Percentiles rank a stretch among this genome's conserved stretches.
phyloP scores from a whole-genome alignment of 2,113 vertebrate genomes.

The Lethenteron reissneri region DNA sequence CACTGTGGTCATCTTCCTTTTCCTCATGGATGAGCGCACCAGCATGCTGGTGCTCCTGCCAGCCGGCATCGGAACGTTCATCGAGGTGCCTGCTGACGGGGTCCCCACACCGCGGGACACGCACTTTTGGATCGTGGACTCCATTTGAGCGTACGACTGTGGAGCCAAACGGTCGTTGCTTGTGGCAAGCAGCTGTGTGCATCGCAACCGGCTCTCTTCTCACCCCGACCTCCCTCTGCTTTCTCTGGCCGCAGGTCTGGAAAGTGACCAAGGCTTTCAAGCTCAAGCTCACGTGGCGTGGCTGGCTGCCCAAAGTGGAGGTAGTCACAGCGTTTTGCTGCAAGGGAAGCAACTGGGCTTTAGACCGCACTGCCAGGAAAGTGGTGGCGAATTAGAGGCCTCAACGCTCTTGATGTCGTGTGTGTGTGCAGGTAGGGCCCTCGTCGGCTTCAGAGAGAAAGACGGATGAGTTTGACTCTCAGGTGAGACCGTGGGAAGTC shows the following conservation, averaged over 20 bases:
- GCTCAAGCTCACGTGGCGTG: slow-evolving; percentile 54
- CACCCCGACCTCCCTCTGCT: too few species aligned
- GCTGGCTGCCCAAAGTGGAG: slow-evolving; percentile 40
- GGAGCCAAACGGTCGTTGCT: too few species aligned
- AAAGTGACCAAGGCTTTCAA: slow-evolving; percentile 87
- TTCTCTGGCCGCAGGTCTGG: slow-evolving; percentile 39
- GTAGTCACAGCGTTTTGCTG: slow-evolving; percentile 17
- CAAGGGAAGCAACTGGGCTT: too few species aligned
- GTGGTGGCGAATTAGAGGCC: too few species aligned
- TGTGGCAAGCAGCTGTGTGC: too few species aligned
- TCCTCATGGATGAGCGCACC: slow-evolving; percentile 67
- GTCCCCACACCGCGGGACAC: too few species aligned
- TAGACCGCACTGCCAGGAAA: too few species aligned
- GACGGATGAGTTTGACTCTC: slow-evolving; percentile 71
- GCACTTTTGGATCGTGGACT: too few species aligned
- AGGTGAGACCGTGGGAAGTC: slow-evolving; percentile 29
- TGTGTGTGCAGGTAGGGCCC: slow-evolving; percentile 48
- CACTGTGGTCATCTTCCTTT: slow-evolving; percentile 70
- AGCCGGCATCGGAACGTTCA: slow-evolving; percentile 52
- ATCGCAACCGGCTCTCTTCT: too few species aligned
- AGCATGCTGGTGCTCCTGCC: slow-evolving; percentile 68
- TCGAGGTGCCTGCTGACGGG: slow-evolving; percentile 33
- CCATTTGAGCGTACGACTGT: too few species aligned
- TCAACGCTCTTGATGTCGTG: not conserved
- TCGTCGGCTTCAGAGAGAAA: slow-evolving; percentile 58